Base-by-base conservation (phyloP, 2,797 vertebrate species). In the Pseudocheirus occidentalis region DNA sequence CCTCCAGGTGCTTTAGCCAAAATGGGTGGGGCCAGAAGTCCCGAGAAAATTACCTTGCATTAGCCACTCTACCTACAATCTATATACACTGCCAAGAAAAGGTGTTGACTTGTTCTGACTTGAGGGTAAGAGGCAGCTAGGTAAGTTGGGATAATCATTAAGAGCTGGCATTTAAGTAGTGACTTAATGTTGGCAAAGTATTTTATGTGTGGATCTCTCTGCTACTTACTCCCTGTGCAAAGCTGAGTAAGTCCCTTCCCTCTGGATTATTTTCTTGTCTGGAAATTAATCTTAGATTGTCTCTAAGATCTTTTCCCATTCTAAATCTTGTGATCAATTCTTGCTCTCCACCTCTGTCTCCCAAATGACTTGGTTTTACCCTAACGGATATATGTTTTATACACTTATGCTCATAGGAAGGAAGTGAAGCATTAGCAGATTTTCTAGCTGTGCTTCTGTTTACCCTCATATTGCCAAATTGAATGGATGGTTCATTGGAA, bases 381-480 rank as follows among this genome's bases (percentile, higher is more conserved):
- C 73, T 27, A 27, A 46, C 7, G 18, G 27, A 81, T 46, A 10
- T 27, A 46, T 87, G 24, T 50, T 87, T 46, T 87, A 27, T 11
- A 87, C 27, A 0, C 2, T 27, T 87, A 50, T 27, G 73, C 27
- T 87, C 40, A 10, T 10, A 27, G 73, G 21, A 87, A 87, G 21
- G 21, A 21, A 40, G 18, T 24, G 21, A 87, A 87, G 40, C 27
- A 81, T 52, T 0, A 50, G 0, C 9, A 13, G 46, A 56, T 11
- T n/a, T 54, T 52, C 12, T 50, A 21, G 87, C 31, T 40, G 28
- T 21, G 92, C 57, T 89, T 94, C 95, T 92, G 90, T 93, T 94
- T 94, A 89, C 93, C 59, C 92, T n/a, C 55, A 57, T n/a, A 91
- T 92, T 90, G 3, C 54, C 91, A 40, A 91, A 96, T 90, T 91